These are phyloP conservation scores for Cynoglossus semilaevis DNA, from an alignment of 2,113 vertebrate genomes.

Conservation along the genomic window DNA sequence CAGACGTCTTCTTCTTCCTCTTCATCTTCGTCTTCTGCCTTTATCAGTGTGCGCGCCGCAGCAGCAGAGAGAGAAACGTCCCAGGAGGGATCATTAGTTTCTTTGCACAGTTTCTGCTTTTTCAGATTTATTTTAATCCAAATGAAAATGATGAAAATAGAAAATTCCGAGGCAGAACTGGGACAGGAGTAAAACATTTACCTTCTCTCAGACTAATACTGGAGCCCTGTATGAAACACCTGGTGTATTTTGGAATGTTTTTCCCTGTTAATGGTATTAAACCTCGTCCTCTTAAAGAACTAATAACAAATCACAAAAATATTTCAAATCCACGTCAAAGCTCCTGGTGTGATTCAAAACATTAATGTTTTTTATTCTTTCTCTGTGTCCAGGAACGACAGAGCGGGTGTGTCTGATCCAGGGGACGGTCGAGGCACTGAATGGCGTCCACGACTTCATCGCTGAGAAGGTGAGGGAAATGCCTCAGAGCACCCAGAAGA, in stretches of 20 bases:
- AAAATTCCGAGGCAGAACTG: background rate
- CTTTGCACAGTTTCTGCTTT: constrained; percentile 5
- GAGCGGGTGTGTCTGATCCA: constrained; percentile 92
- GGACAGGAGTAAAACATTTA: constrained; percentile 2
- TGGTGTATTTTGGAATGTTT: background rate
- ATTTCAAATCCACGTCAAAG: background rate
- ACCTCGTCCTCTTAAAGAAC: too few species aligned
- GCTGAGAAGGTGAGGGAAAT: constrained; percentile 93
- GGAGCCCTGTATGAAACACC: background rate
- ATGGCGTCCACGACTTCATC: constrained; percentile 90
- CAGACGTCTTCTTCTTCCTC: background rate
- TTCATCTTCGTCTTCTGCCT: background rate
- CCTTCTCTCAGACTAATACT: background rate
- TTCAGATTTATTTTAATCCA: constrained; percentile 23
- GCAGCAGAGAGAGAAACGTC: constrained; percentile 11
- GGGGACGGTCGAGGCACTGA: constrained; percentile 89
- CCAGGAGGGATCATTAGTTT: constrained; percentile 31
- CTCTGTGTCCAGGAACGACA: constrained; percentile 82
- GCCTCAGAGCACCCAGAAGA: constrained; percentile 89
- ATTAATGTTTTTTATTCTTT: background rate
- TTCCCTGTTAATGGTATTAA: too few species aligned
- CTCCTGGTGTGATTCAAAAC: background rate
- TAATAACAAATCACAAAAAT: background rate
- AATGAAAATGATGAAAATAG: constrained; percentile 6
- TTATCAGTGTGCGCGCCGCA: background rate